These are phyloP conservation scores for Coracias cyanogaster DNA, from an alignment of 2,797 vertebrate species.

Conservation along the genomic window DNA sequence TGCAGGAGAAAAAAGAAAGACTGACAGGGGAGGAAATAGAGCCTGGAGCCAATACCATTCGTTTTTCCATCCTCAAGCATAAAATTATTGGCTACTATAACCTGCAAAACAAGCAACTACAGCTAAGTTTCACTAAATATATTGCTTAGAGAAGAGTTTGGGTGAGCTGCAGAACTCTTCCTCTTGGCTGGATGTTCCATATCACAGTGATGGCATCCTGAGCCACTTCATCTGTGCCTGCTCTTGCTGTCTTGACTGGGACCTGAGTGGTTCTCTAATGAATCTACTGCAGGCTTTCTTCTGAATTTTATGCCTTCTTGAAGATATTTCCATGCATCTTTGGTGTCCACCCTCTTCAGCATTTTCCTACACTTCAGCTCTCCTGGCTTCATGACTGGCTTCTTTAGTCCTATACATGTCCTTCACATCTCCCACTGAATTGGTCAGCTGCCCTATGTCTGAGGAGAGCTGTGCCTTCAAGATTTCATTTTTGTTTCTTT, in stretches of 20 bases:
- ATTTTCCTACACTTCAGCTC: not conserved
- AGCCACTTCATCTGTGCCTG: not conserved
- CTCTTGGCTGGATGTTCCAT: not conserved
- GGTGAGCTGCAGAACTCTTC: not conserved
- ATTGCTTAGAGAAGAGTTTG: not conserved
- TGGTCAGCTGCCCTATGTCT: not conserved
- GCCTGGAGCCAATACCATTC: not conserved
- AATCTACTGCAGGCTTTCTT: not conserved
- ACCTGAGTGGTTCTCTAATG: fast-evolving
- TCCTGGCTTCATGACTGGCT: not conserved
- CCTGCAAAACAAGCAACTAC: not conserved
- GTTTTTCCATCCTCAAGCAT: not conserved
- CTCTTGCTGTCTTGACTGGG: not conserved
- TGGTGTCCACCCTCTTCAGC: not conserved
- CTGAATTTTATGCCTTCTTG: not conserved
- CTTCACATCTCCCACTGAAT: not conserved
- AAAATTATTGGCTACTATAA: not conserved
- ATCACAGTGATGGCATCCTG: not conserved
- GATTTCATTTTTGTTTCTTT: not conserved
- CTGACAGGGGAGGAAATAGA: not conserved
- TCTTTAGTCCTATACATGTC: not conserved
- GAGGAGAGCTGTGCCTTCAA: not conserved
- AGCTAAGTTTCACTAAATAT: not conserved
- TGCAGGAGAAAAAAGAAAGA: not conserved
- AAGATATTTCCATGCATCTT: not conserved